phyloP scores from a whole-genome alignment of 2,797 vertebrate genomes.

The Poecilia wingei region DNA sequence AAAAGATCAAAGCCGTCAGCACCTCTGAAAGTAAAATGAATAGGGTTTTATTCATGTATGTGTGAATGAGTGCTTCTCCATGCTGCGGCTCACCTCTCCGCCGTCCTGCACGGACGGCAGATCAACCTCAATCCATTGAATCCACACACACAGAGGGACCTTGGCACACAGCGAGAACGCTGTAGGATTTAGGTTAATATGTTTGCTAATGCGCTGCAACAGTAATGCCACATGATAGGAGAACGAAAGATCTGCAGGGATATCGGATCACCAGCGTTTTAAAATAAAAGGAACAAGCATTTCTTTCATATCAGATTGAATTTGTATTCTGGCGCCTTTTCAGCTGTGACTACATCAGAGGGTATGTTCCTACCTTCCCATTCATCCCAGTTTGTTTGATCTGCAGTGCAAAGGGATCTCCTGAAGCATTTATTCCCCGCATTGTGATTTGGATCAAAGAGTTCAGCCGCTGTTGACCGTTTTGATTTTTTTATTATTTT shows the following conservation, averaged over 20 bases:
- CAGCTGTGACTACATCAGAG: slow-evolving; percentile 35
- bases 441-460: slow-evolving; percentile 51
- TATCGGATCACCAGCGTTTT: slow-evolving; percentile 16
- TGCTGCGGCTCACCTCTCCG: slow-evolving; percentile 25
- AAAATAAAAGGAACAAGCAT: not conserved
- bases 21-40: not conserved
- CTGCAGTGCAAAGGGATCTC: slow-evolving; percentile 32
- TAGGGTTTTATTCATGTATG: not conserved
- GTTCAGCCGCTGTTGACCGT: not conserved
- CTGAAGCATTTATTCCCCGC: slow-evolving; percentile 11
- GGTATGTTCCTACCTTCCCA: slow-evolving; percentile 35
- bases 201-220: slow-evolving; percentile 44
- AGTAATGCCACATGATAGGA: slow-evolving; percentile 31
- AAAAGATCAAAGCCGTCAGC: slow-evolving; percentile 29
- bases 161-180: slow-evolving; percentile 47
- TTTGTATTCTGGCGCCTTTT: slow-evolving; percentile 29
- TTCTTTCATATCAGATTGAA: slow-evolving; percentile 5
- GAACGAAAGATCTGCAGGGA: slow-evolving; percentile 1
- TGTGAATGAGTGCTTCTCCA: slow-evolving; percentile 10
- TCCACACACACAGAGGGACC: slow-evolving; percentile 51
- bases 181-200: slow-evolving; percentile 69
- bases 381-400: slow-evolving; percentile 45
- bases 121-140: slow-evolving; percentile 42
- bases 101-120: slow-evolving; percentile 30
- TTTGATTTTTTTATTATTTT: not conserved